These are phyloP conservation scores for Oophaga pumilio DNA, from an alignment of 2,113 vertebrate genomes.

Conservation along the genomic window DNA sequence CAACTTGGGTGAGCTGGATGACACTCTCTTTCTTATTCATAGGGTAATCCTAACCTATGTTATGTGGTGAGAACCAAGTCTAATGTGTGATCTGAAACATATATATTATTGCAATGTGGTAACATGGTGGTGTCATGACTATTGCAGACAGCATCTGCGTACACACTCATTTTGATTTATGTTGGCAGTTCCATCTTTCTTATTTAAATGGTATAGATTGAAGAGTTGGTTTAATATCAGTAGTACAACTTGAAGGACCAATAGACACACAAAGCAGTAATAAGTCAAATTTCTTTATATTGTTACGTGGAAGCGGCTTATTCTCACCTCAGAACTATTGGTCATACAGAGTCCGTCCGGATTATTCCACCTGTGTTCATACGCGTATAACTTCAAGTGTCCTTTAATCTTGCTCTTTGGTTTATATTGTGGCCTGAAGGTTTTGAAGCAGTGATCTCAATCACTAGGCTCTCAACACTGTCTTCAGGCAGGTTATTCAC, in stretches of 20 bases:
- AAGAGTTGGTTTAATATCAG: neutral
- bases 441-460: constrained; percentile 26
- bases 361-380: constrained; percentile 8
- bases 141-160: neutral
- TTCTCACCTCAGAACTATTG: neutral
- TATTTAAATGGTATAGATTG: neutral
- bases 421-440: neutral
- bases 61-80: too few species aligned
- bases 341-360: neutral
- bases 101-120: neutral
- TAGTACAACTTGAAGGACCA: neutral
- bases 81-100: too few species aligned
- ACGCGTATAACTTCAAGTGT: neutral
- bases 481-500: constrained; percentile 18
- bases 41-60: too few species aligned
- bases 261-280: neutral
- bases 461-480: constrained; percentile 6
- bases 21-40: too few species aligned
- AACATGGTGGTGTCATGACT: neutral
- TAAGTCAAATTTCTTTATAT: neutral
- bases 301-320: neutral
- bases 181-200: neutral
- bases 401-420: constrained; percentile 23
- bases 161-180: neutral
- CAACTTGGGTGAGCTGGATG: too few species aligned